Percentiles rank a stretch among this genome's conserved stretches.
Evolutionary conservation across 2,113 vertebrate species (phyloP).

Genomic region (Paedocypris sp.): DNA sequence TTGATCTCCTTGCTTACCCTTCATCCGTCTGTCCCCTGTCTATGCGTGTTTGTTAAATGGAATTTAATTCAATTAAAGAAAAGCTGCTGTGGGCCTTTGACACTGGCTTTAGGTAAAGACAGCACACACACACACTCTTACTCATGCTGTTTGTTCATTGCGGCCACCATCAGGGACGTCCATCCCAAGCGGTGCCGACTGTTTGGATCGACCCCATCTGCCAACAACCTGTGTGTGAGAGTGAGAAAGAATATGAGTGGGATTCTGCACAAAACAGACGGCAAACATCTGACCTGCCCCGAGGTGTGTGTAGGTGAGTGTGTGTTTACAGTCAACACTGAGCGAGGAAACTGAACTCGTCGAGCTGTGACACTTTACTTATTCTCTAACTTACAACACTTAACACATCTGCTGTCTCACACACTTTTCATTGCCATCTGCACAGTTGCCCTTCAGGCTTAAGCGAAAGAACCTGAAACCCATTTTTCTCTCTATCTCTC

Average conservation of each 20-base stretch:
- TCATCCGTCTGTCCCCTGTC: slow-evolving; percentile 52
- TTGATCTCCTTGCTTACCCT: slow-evolving; percentile 34
- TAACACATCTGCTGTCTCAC: slow-evolving; percentile 36
- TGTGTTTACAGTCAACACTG: slow-evolving; percentile 32
- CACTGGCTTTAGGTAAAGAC: slow-evolving; percentile 3
- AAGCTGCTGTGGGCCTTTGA: slow-evolving; percentile 35
- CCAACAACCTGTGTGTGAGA: slow-evolving; percentile 60
- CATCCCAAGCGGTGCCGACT: slow-evolving; percentile 81
- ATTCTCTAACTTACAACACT: slow-evolving; percentile 25
- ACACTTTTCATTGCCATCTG: slow-evolving; percentile 26
- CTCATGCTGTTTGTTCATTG: slow-evolving; percentile 82
- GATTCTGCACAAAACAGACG: neutral
- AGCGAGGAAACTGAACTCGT: neutral
- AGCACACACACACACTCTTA: slow-evolving; percentile 33
- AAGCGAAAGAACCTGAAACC: neutral
- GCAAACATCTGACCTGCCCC: neutral
- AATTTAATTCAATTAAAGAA: slow-evolving; percentile 65
- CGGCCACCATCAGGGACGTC: slow-evolving; percentile 89
- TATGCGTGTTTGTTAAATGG: slow-evolving; percentile 50
- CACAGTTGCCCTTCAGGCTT: neutral
- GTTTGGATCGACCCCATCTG: slow-evolving; percentile 70
- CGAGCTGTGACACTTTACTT: neutral
- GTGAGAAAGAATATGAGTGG: neutral
- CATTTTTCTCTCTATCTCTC: neutral
- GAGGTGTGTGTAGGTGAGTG: neutral